Conservation (phyloP, 1,140 invertebrate species). For the Zeugodacus cucurbitae region DNA sequence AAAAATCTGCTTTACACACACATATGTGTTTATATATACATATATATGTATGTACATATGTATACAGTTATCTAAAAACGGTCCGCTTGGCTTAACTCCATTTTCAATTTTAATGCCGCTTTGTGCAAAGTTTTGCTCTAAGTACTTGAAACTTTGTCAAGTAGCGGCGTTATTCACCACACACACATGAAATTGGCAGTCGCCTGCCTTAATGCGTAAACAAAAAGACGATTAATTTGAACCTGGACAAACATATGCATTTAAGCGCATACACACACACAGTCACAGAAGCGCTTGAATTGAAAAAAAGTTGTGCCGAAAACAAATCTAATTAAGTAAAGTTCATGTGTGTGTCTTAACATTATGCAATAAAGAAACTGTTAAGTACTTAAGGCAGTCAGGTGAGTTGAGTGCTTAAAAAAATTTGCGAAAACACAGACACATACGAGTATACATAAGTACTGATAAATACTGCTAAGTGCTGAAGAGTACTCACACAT, state of each 20-base stretch:
- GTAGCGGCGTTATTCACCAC: not conserved
- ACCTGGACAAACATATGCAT: not conserved
- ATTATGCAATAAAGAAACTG: not conserved
- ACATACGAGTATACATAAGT: not conserved
- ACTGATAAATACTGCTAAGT: not conserved
- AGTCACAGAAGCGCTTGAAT: not conserved
- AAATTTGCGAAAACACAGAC: not conserved
- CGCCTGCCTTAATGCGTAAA: not conserved
- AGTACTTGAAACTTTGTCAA: not conserved
- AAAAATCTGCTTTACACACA: not conserved
- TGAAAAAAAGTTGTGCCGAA: not conserved
- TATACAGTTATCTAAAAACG: not conserved
- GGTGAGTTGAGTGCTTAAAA: not conserved
- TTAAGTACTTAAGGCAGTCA: not conserved
- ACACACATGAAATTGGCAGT: not conserved
- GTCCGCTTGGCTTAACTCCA: not conserved
- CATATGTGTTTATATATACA: too few relatives aligned
- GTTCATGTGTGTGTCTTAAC: not conserved
- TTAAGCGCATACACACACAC: too few relatives aligned
- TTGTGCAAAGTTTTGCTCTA: not conserved
- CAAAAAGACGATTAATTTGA: not conserved
- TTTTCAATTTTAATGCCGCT: not conserved
- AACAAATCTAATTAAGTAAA: conserved; percentile 27
- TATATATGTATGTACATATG: not conserved
- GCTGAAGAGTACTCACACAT: not conserved